These are phyloP conservation scores for Pedetes capensis DNA, from an alignment of 2,113 vertebrate genomes.

Conservation along the genomic window DNA sequence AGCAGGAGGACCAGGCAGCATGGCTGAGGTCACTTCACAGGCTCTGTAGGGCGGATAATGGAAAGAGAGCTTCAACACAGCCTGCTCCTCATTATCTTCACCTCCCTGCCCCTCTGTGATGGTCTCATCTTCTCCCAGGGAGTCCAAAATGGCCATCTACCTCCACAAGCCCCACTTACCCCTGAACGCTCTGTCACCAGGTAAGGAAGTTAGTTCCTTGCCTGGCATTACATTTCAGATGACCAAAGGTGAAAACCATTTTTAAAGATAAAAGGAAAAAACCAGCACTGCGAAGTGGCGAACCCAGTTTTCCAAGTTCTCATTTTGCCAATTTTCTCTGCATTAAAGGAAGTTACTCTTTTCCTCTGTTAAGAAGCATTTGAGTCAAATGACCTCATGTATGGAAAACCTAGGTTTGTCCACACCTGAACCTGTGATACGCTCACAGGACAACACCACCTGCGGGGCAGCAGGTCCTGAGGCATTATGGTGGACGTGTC, in stretches of 20 bases:
- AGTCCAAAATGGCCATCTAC: neutral
- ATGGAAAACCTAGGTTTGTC: neutral
- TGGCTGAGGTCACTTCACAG: neutral
- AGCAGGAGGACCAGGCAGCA: too few species aligned
- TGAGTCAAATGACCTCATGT: neutral
- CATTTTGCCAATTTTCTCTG: neutral
- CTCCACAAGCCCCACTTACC: neutral
- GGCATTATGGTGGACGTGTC: fast-evolving
- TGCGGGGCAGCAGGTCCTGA: neutral
- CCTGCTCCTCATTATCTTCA: neutral
- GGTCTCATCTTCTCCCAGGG: neutral
- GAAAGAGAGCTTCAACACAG: neutral
- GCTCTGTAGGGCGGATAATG: neutral
- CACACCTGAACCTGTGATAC: neutral
- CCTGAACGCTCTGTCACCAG: neutral
- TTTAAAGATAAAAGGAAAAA: neutral
- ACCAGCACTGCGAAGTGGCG: neutral
- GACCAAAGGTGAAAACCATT: neutral
- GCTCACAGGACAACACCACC: neutral
- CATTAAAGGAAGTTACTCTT: neutral
- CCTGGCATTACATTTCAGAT: neutral
- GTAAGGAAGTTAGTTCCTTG: neutral
- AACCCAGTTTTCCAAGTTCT: neutral
- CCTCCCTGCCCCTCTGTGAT: neutral
- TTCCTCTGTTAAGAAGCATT: neutral